Base-by-base conservation (phyloP, 2,888 invertebrate species). In the Lampropteryx suffumata region DNA sequence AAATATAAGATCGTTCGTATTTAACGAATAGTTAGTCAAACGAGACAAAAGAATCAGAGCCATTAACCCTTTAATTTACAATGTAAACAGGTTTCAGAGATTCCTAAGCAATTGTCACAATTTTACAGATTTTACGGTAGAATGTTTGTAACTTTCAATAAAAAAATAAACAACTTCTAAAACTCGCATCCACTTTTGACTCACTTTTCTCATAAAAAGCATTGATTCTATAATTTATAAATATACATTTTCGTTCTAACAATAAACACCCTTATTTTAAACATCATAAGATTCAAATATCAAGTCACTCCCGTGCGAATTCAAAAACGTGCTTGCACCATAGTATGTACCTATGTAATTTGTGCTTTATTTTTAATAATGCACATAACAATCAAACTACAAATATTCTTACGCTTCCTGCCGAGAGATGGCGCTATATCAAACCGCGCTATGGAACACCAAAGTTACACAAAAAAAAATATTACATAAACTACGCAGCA, bases 261-360 rank as follows among this genome's bases (percentile, higher is more conserved):
- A 44, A 41, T 50, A 46, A 26, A 42, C 40, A 35, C 27, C 37
- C 48, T 47, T 48, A 52, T 44, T 10, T 7, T 28, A 13, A 53
- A 49, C 40, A 14, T 41, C 53, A 53, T 49, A 53, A 53, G 53
- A 53, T 53, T 37, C 30, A 48, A 52, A 40, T 14, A 30, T 47
- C 46, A 47, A 29, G 21, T 40, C 30, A 37, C 30, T 13, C 17
- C 9, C 36, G 36, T 42, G 35, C 48, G 13, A 35, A 17, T 44
- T 6, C 36, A 40, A 46, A 48, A 47, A 35, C 46, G 39, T 53
- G 30, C 46, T n/a, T 39, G 33, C 48, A 43, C 35, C 21, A 10
- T 34, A 47, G 24, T 32, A n/a, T n/a, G n/a, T n/a, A n/a, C n/a
- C n/a, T n/a, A n/a, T n/a, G n/a, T n/a, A 24, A 17, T 48, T 53